These are phyloP conservation scores for Molossus alvarezi DNA, from an alignment of 2,797 vertebrate species.

Conservation along the genomic window DNA sequence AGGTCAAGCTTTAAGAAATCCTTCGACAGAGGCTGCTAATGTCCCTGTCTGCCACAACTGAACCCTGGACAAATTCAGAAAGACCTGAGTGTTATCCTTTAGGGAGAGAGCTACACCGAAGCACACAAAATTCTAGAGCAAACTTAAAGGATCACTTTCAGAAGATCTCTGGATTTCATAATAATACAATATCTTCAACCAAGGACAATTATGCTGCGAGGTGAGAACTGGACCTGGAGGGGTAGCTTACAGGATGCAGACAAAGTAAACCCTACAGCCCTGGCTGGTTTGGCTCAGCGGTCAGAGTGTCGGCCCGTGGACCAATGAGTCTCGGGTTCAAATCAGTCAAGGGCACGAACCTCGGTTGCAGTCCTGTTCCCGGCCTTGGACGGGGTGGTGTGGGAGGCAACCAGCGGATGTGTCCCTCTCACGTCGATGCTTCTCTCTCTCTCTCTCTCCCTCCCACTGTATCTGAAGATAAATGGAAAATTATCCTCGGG, in stretches of 20 bases:
- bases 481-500: no score
- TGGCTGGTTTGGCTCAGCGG: no score
- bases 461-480: no score
- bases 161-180: conserved; percentile 15
- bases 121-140: conserved; percentile 13
- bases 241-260: not conserved
- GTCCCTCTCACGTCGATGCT: no score
- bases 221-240: not conserved
- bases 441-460: no score
- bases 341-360: no score
- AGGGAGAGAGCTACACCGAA: not conserved
- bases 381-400: no score
- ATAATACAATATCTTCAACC: not conserved
- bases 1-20: conserved; percentile 25
- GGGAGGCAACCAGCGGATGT: no score
- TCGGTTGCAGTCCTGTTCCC: no score
- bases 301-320: no score
- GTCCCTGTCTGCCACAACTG: not conserved
- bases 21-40: not conserved
- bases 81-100: not conserved
- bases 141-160: not conserved
- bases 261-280: conserved; percentile 75
- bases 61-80: not conserved
- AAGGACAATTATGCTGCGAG: not conserved
- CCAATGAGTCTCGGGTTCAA: no score